These are phyloP conservation scores for Prorops nasuta DNA, from an alignment of 1,140 invertebrate genomes.

Conservation along the genomic window DNA sequence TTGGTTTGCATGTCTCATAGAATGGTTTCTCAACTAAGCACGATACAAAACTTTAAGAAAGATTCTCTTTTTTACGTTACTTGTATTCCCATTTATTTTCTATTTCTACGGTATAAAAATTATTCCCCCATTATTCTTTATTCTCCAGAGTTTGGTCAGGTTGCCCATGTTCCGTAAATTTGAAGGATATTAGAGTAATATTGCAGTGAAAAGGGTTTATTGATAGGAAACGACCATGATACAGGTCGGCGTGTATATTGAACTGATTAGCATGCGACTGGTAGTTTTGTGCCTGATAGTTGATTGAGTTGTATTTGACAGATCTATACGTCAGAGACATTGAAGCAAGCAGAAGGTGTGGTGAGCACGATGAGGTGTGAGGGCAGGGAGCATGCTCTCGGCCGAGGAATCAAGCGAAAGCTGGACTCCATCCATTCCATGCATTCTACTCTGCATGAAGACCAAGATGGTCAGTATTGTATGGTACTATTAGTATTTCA, in stretches of 20 bases:
- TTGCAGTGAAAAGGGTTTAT: no score
- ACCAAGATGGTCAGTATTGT: conserved; percentile 58
- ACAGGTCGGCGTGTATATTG: no score
- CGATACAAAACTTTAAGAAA: background rate
- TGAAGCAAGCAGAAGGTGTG: conserved; percentile 56
- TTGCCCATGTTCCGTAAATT: no score
- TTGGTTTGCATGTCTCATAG: conserved; percentile 28
- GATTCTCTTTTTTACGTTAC: background rate
- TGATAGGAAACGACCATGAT: no score
- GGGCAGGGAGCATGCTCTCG: conserved; percentile 51
- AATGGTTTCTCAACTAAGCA: conserved; percentile 11
- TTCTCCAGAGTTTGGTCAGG: no score
- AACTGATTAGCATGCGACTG: conserved; percentile 44
- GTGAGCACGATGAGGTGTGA: conserved; percentile 56
- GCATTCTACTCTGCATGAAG: conserved; percentile 58
- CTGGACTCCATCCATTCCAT: conserved; percentile 57
- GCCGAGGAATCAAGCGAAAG: conserved; percentile 57
- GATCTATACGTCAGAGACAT: conserved; percentile 53
- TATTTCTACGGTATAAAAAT: no score
- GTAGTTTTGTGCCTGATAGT: conserved; percentile 51
- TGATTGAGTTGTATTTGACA: conserved; percentile 58
- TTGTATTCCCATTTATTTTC: background rate
- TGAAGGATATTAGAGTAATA: no score
- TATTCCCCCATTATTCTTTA: no score
- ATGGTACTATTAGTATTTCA: conserved; percentile 47